Conservation (phyloP, 2,888 invertebrate genomes). For the Antheraea assamensis region DNA sequence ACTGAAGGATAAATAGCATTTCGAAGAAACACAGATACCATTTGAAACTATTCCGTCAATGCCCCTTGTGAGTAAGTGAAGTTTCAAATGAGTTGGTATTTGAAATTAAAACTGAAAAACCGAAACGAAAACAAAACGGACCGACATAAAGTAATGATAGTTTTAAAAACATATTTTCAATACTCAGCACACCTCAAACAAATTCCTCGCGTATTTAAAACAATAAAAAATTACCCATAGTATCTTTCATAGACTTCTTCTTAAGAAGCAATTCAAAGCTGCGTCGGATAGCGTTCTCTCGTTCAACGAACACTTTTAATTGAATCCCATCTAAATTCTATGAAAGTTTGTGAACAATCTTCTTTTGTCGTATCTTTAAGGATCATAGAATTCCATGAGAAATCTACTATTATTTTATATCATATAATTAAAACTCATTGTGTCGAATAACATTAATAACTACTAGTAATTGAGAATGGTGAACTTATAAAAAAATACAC, state of each 20-base stretch:
- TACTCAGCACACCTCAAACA: not conserved
- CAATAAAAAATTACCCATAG: slow-evolving; percentile 52
- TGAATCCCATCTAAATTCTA: slow-evolving; percentile 43
- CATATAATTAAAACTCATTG: not conserved
- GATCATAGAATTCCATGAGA: not conserved
- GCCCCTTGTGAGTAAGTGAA: not conserved
- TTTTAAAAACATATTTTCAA: not conserved
- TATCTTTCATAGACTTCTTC: slow-evolving; percentile 63
- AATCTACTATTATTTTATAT: not conserved
- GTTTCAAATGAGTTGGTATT: not conserved
- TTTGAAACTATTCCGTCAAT: not conserved
- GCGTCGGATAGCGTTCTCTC: slow-evolving; percentile 53
- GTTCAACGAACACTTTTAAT: slow-evolving; percentile 58
- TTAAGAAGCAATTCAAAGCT: slow-evolving; percentile 58
- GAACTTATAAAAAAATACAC: too few species aligned
- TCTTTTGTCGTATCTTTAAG: not conserved
- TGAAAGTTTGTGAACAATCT: slow-evolving; percentile 18
- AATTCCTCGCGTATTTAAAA: slow-evolving; percentile 30
- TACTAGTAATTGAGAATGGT: not conserved
- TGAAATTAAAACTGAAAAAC: not conserved
- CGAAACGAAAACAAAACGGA: not conserved
- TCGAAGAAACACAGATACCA: not conserved
- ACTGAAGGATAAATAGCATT: not conserved
- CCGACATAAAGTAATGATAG: not conserved
- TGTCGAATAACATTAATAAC: not conserved